Conservation (phyloP, 2,888 invertebrate genomes). For the Acrocyrtus sp. region DNA sequence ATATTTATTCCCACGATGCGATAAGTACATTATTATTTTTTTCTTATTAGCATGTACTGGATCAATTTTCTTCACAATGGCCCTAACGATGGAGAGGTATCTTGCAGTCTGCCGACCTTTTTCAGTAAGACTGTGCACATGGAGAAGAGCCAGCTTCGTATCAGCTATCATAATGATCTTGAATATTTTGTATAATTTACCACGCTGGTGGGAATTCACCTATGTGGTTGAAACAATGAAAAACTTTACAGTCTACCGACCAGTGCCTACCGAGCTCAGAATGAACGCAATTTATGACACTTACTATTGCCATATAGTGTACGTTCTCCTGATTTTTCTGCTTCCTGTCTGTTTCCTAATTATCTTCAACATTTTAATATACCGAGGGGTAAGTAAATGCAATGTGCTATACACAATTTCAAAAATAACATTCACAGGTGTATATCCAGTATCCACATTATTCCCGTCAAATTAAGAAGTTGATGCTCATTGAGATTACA, state of each 20-base stretch:
- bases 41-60: slow-evolving; percentile 50
- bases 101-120: slow-evolving; percentile 44
- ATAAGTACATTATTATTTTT: not conserved
- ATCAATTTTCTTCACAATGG: slow-evolving; percentile 53
- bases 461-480: too few species aligned
- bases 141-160: slow-evolving; percentile 36
- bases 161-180: slow-evolving; percentile 27
- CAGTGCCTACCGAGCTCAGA: slow-evolving; percentile 35
- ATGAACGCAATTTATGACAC: slow-evolving; percentile 42
- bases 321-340: slow-evolving; percentile 44
- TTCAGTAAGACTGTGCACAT: slow-evolving; percentile 33
- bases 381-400: slow-evolving; percentile 38
- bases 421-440: too few species aligned
- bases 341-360: slow-evolving; percentile 47
- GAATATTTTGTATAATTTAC: slow-evolving; percentile 50
- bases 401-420: too few species aligned
- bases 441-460: too few species aligned
- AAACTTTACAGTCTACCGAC: slow-evolving; percentile 34
- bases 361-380: slow-evolving; percentile 56
- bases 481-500: too few species aligned
- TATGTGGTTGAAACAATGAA: slow-evolving; percentile 37
- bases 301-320: slow-evolving; percentile 41
- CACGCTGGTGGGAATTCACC: slow-evolving; percentile 53
- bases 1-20: not conserved
- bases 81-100: slow-evolving; percentile 56